A percentile compares a stretch with the other conserved stretches of the same genome.
phyloP scores from a whole-genome alignment of 2,797 vertebrate species.

The Eurystomus glaucurus region DNA sequence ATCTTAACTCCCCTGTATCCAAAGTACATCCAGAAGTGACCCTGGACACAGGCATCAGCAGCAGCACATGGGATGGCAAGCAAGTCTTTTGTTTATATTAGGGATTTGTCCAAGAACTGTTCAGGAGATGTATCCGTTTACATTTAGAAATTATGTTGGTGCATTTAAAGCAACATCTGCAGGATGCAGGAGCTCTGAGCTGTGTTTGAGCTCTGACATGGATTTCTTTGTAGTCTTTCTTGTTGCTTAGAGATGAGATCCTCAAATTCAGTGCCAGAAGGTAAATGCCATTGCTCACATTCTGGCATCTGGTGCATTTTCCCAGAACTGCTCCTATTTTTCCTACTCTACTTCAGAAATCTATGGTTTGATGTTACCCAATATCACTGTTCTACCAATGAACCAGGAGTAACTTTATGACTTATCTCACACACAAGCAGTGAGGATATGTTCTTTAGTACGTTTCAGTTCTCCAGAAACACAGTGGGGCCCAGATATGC shows the following conservation, averaged over 20 bases:
- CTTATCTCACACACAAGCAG: background rate
- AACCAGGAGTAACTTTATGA: background rate
- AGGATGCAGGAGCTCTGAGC: background rate
- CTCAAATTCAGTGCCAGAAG: background rate
- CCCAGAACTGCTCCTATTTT: background rate
- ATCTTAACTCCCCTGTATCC: background rate
- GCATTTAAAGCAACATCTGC: background rate
- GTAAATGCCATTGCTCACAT: background rate
- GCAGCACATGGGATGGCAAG: background rate
- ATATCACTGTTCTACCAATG: background rate
- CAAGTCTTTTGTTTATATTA: background rate
- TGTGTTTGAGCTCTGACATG: background rate
- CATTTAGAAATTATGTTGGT: background rate
- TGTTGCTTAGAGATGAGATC: background rate
- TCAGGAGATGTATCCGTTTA: slow-evolving; percentile 34
- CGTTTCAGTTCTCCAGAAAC: background rate
- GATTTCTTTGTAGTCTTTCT: background rate
- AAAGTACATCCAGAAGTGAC: slow-evolving; percentile 26
- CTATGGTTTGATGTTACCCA: background rate
- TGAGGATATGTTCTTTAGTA: background rate
- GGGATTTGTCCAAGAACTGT: background rate
- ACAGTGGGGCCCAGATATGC: background rate
- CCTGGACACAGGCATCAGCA: background rate
- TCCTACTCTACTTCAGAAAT: background rate
- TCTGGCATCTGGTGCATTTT: background rate